A percentile compares a stretch with the other conserved stretches of the same genome.
phyloP scores from a whole-genome alignment of 35 echinoderm and acorn worm genomes.

The Ophioderma brevispina region DNA sequence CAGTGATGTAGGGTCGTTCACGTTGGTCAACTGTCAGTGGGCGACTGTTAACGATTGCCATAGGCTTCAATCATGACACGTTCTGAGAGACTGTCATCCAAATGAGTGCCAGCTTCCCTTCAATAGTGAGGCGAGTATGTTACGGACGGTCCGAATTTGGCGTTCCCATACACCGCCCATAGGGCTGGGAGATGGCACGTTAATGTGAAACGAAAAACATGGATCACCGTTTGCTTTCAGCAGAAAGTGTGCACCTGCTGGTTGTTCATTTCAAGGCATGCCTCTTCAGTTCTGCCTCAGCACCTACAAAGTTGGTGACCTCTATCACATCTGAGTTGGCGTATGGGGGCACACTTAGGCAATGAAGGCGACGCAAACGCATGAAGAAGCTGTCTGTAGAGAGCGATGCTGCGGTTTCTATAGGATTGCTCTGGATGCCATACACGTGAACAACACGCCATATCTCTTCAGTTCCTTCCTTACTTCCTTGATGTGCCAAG shows the following conservation, averaged over 20 bases:
- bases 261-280: too few species aligned
- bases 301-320: conserved; percentile 79
- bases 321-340: conserved; percentile 41
- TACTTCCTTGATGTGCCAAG: conserved; percentile 50
- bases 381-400: conserved; percentile 66
- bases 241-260: conserved; percentile 18
- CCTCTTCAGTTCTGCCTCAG: conserved; percentile 42
- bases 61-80: conserved; percentile 86
- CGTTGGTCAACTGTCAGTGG: conserved; percentile 43
- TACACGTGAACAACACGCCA: conserved; percentile 62
- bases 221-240: conserved; percentile 53
- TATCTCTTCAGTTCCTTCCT: conserved; percentile 59
- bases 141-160: conserved; percentile 41
- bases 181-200: conserved; percentile 59
- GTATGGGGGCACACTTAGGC: conserved; percentile 43
- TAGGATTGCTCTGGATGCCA: conserved; percentile 62
- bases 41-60: conserved; percentile 62
- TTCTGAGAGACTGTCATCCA: conserved; percentile 62
- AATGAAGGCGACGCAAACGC: conserved; percentile 54
- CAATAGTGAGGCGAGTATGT: conserved; percentile 40
- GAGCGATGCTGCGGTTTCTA: conserved; percentile 52
- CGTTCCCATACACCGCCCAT: conserved; percentile 63
- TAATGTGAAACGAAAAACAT: too few species aligned
- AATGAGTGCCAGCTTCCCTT: conserved; percentile 58
- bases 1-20: conserved; percentile 27